Base-by-base conservation (phyloP, 2,888 invertebrate species). In the Eupithecia dodoneata region DNA sequence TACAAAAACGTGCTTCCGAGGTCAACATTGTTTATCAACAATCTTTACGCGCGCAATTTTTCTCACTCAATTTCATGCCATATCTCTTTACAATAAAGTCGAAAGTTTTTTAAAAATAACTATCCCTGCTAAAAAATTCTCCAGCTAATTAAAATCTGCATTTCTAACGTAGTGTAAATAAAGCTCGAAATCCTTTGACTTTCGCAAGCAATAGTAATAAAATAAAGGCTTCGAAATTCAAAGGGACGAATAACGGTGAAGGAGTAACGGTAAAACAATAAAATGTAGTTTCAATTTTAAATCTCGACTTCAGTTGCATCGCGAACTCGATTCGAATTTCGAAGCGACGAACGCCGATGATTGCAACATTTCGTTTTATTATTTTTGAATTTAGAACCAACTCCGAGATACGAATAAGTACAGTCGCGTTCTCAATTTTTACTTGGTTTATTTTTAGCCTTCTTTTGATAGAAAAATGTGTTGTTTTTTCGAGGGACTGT, bases 181-280 rank as follows among this genome's bases (percentile, higher is more conserved):
- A 18, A 72, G 69, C 72, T 66, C 45, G 63, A 47, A 59, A 59
- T 72, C 67, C 65, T 42, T 30, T 44, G 30, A 2, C 63, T 67
- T 72, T 76, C 72, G n/a, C 30, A 76, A 66, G 66, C 42, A 66
- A 66, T 66, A 66, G 66, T 66, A 18, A 63, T 63, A 63, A 63
- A 70, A 70, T 70, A 70, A 71, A 69, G 41, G 65, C 41, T 82
- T 90, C 89, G 85, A 91, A 91, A 91, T 86, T 85, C 89, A 85
- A 93, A 92, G 92, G 93, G 91, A 92, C 91, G 87, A 87, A 88
- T 90, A 93, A 92, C 94, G 88, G 93, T 90, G 87, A 85, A 87
- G 85, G 55, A 83, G 86, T 92, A 93, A 92, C 93, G 90, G 93
- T 92, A 86, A 87, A 87, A 89, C 91, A 90, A 90, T 89, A 89